Percentiles rank a stretch among this genome's conserved stretches.
Evolutionary conservation across 2,888 invertebrate genomes (phyloP).

Genomic region (Epicampocera succincta): DNA sequence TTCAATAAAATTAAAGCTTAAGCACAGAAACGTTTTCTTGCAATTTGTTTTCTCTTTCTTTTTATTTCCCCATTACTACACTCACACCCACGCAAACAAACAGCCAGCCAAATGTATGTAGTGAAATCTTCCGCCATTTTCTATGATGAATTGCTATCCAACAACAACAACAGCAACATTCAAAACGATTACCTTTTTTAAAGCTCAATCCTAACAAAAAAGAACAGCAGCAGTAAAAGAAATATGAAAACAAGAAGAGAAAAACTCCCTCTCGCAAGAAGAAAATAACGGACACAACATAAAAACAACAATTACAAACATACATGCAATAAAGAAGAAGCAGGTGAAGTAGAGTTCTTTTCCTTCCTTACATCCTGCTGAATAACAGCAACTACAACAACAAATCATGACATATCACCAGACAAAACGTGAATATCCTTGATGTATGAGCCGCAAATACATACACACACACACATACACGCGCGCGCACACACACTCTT

Average conservation of each 20-base stretch:
- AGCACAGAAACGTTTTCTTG: neutral
- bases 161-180: conserved; percentile 48
- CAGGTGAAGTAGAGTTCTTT: conserved; percentile 62
- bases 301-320: conserved; percentile 29
- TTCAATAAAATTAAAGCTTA: neutral
- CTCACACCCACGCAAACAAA: neutral
- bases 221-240: neutral
- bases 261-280: conserved; percentile 59
- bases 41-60: conserved; percentile 9
- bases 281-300: conserved; percentile 47
- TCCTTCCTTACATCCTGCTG: conserved; percentile 54
- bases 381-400: conserved; percentile 46
- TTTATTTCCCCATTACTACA: neutral
- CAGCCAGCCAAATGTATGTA: conserved; percentile 45
- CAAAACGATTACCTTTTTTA: conserved; percentile 48
- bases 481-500: no score
- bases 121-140: conserved; percentile 78
- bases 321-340: conserved; percentile 59
- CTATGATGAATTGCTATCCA: conserved; percentile 79
- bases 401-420: conserved; percentile 68
- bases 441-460: conserved; percentile 65
- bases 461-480: conserved; percentile 11
- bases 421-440: conserved; percentile 67
- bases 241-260: conserved; percentile 42
- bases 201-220: conserved; percentile 24